Conservation (phyloP, 1,140 invertebrate genomes). For the Magallana gigas region DNA sequence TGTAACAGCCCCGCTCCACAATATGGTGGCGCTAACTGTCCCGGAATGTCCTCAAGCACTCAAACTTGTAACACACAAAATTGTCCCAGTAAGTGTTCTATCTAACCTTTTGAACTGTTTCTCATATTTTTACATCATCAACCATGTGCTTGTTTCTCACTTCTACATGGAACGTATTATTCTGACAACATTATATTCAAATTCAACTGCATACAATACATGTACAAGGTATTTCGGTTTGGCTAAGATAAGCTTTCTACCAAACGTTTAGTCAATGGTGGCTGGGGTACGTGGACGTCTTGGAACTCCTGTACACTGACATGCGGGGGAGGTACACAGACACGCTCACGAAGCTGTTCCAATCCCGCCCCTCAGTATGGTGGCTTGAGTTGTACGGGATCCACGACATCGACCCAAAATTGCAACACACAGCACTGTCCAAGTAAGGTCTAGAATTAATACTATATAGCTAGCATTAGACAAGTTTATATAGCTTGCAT, state of each 20-base stretch:
- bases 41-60: constrained; percentile 34
- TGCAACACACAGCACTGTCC: constrained; percentile 52
- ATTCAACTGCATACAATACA: no score
- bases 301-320: constrained; percentile 83
- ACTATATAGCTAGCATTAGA: background rate
- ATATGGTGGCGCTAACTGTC: constrained; percentile 65
- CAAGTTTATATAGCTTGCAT: no score
- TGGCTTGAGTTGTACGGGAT: constrained; percentile 62
- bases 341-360: constrained; percentile 82
- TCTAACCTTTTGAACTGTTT: no score
- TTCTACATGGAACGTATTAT: no score
- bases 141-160: no score
- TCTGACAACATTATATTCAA: no score
- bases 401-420: constrained; percentile 19
- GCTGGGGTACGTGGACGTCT: constrained; percentile 83
- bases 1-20: constrained; percentile 64
- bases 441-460: constrained; percentile 1
- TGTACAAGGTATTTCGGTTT: no score
- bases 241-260: no score
- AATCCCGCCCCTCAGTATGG: constrained; percentile 78
- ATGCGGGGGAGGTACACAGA: constrained; percentile 82
- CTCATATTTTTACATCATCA: background rate
- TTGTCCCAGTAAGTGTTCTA: constrained; percentile 41
- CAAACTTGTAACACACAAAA: constrained; percentile 37
- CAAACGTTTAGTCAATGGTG: constrained; percentile 76